Percentiles rank a stretch among this genome's conserved stretches.
Evolutionary conservation across 2,113 vertebrate species (phyloP).

Genomic region (Grammomys surdaster): DNA sequence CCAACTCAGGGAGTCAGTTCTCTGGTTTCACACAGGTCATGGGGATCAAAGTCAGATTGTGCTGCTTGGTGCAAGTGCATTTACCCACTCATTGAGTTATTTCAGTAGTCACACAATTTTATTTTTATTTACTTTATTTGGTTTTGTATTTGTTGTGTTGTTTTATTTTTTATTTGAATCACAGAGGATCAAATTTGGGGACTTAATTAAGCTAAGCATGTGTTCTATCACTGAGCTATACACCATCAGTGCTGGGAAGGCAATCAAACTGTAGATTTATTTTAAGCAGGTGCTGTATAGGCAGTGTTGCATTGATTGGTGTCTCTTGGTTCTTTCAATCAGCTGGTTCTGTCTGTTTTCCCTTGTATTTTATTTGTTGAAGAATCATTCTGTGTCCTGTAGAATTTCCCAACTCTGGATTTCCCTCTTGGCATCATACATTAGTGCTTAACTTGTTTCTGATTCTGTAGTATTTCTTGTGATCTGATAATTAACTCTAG

Average conservation of each 20-base stretch:
- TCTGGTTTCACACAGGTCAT: not conserved
- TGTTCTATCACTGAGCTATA: not conserved
- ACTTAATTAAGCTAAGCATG: not conserved
- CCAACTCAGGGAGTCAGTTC: not conserved
- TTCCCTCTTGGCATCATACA: not conserved
- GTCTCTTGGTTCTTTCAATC: not conserved
- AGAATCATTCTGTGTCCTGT: not conserved
- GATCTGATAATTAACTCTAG: not conserved
- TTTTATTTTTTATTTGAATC: not conserved
- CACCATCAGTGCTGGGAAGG: not conserved
- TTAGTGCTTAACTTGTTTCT: not conserved
- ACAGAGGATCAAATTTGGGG: not conserved
- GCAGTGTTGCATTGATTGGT: not conserved
- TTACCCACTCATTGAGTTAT: not conserved
- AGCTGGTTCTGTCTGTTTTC: not conserved
- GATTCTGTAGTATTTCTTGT: not conserved
- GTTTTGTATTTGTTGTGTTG: not conserved
- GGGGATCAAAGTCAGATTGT: not conserved
- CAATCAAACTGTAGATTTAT: not conserved
- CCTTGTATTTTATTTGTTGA: not conserved
- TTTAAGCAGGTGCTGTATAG: not conserved
- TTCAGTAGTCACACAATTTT: not conserved
- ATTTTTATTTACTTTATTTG: not conserved
- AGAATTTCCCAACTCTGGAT: not conserved
- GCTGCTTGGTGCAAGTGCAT: not conserved